Base-by-base conservation (phyloP, 2,797 vertebrate species). In the Hippocampus kuda region DNA sequence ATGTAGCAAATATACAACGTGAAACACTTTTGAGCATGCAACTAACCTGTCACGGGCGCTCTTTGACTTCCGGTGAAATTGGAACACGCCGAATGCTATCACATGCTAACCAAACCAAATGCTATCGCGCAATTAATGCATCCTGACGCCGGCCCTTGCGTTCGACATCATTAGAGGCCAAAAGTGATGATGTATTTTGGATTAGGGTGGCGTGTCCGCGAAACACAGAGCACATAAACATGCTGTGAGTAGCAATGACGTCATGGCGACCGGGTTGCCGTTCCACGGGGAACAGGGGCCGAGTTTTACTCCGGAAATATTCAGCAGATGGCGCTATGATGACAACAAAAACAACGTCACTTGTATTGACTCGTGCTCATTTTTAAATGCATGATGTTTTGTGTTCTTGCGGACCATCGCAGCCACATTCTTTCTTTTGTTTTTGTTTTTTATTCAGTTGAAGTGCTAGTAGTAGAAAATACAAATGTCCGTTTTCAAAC, bases 131-230 rank as follows among this genome's bases (percentile, higher is more conserved):
- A 65, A 8, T 9, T 27, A 18, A 27, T 18, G 44, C 63, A 27
- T 65, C 7, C 24, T 65, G 63, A 65, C 63, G 63, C 44, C 24
- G 24, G 13, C 18, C 44, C 62, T 60, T 64, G 62, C 41, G 22
- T 38, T 64, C 13, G 12, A 65, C 63, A 4, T 48, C 44, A 65
- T 48, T 65, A 65, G 63, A 48, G 63, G 44, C 26, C 38, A 8
- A 18, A 48, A 18, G 16, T 65, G 63, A 65, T 27, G 63, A 65
- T 48, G 44, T 18, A 48, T 48, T 27, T 26, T 46, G 44, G 24
- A 16, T 4, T 18, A 46, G 44, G 63, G 16, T 44, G 24, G 1
- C 63, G 63, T 48, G 42, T 48, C 24, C 24, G 26, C n/a, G 27
- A 48, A 48, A 65, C 44, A 48, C 63, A 65, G 20, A 20, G 44